These are phyloP conservation scores for Phortica variegata DNA, from an alignment of 1,140 invertebrate genomes.

Conservation along the genomic window DNA sequence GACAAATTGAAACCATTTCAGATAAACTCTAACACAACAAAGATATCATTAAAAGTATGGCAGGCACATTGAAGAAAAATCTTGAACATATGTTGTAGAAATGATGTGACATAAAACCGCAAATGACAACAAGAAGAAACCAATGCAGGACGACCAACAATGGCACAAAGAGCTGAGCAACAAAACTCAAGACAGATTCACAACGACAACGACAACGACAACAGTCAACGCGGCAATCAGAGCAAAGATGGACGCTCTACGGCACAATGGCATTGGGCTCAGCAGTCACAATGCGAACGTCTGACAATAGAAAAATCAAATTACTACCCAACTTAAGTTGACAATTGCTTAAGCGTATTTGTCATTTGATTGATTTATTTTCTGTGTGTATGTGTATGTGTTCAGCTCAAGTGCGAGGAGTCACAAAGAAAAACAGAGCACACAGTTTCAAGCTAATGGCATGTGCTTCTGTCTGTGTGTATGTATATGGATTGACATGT, in stretches of 20 bases:
- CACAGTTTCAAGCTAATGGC: conserved; percentile 5
- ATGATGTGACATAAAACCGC: conserved; percentile 41
- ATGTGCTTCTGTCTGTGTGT: too few relatives aligned
- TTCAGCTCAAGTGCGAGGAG: conserved; percentile 31
- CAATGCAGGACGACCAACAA: too few relatives aligned
- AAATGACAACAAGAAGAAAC: conserved; percentile 18
- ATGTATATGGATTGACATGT: too few relatives aligned
- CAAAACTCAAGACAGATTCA: not conserved
- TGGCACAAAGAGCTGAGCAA: conserved; percentile 23
- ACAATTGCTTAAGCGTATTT: conserved; percentile 54
- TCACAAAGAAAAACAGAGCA: too few relatives aligned
- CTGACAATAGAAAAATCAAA: not conserved
- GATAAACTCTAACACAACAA: conserved; percentile 45
- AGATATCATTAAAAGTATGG: conserved; percentile 17
- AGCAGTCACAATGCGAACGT: conserved; percentile 6
- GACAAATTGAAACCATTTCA: conserved; percentile 53
- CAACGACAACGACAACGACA: conserved; percentile 19
- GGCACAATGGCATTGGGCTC: conserved; percentile 18
- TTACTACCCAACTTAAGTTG: conserved; percentile 27
- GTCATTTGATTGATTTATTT: conserved; percentile 53
- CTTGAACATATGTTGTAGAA: conserved; percentile 41
- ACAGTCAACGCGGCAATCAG: conserved; percentile 8
- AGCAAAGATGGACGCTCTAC: conserved; percentile 26
- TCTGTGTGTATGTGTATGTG: too few relatives aligned
- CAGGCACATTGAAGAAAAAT: conserved; percentile 19